Conservation (phyloP, 2,888 invertebrate species). For the Slavum lentiscoides region DNA sequence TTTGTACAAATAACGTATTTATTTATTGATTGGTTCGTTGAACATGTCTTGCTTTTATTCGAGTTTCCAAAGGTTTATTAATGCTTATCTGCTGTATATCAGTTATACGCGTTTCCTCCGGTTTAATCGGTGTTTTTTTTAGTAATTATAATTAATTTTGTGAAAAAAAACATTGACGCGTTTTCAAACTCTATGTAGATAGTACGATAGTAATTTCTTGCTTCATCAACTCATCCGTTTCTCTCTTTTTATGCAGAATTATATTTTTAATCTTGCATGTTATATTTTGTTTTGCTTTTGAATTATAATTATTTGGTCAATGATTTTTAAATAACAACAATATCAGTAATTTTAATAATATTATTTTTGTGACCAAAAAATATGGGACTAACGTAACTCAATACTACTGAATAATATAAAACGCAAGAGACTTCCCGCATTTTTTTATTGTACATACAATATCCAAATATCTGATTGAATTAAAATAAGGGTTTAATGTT, state of each 20-base stretch:
- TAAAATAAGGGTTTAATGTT: too few relatives aligned
- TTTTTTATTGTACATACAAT: too few relatives aligned
- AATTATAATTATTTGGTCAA: too few relatives aligned
- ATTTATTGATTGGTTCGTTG: conserved; percentile 15
- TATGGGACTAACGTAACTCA: too few relatives aligned
- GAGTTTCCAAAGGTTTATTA: conserved; percentile 13
- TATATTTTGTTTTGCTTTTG: not conserved
- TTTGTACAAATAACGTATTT: conserved; percentile 39
- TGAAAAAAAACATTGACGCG: not conserved
- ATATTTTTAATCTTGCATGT: not conserved
- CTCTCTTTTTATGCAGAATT: not conserved
- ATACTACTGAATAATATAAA: too few relatives aligned
- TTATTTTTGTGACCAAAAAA: too few relatives aligned
- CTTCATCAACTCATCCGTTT: not conserved
- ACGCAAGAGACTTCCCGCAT: too few relatives aligned
- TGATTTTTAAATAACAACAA: too few relatives aligned
- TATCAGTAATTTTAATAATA: too few relatives aligned
- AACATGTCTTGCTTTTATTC: conserved; percentile 4
- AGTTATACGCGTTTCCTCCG: not conserved
- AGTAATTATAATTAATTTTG: not conserved
- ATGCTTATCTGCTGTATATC: conserved; percentile 5
- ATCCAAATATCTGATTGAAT: too few relatives aligned
- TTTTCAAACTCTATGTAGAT: not conserved
- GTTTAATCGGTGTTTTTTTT: conserved; percentile 1
- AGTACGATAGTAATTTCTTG: not conserved